Conservation (phyloP, 2,888 invertebrate genomes). For the Anagyrus pseudococci region DNA sequence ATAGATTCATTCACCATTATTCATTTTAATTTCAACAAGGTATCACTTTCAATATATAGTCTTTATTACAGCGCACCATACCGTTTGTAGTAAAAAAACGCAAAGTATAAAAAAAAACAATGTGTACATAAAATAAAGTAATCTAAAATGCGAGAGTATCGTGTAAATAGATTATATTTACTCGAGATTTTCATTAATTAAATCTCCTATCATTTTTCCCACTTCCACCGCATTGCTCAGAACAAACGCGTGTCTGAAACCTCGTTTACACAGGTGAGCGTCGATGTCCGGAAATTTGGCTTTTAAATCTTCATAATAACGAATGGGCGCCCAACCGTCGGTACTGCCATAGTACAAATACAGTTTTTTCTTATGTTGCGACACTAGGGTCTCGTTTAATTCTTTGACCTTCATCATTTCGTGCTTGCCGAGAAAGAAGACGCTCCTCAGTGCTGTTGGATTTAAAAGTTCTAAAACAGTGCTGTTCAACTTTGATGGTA, state of each 20-base stretch:
- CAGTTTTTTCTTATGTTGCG: conserved; percentile 68
- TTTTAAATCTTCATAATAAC: conserved; percentile 73
- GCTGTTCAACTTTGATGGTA: conserved; percentile 64
- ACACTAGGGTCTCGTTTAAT: conserved; percentile 71
- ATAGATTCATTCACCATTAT: too few relatives aligned
- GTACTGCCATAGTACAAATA: conserved; percentile 80
- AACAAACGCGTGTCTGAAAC: conserved; percentile 82
- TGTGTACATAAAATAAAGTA: too few relatives aligned
- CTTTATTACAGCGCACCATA: too few relatives aligned
- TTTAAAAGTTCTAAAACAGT: conserved; percentile 67
- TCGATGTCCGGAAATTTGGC: conserved; percentile 68
- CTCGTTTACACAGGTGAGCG: conserved; percentile 68
- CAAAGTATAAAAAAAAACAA: too few relatives aligned
- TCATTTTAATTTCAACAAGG: too few relatives aligned
- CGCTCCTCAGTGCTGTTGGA: conserved; percentile 68
- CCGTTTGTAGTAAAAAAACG: too few relatives aligned
- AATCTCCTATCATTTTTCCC: conserved; percentile 58
- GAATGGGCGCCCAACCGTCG: conserved; percentile 85
- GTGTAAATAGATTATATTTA: conserved; percentile 5
- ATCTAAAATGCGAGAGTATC: too few relatives aligned
- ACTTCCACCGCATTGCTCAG: conserved; percentile 69
- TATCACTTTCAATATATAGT: too few relatives aligned
- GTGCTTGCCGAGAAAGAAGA: conserved; percentile 75
- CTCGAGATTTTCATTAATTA: conserved; percentile 48
- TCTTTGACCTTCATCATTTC: conserved; percentile 80